Evolutionary conservation across 1,140 invertebrate species (phyloP), one percentile per base, ranked within the genome.

Genomic region (Micrasema longulum): DNA sequence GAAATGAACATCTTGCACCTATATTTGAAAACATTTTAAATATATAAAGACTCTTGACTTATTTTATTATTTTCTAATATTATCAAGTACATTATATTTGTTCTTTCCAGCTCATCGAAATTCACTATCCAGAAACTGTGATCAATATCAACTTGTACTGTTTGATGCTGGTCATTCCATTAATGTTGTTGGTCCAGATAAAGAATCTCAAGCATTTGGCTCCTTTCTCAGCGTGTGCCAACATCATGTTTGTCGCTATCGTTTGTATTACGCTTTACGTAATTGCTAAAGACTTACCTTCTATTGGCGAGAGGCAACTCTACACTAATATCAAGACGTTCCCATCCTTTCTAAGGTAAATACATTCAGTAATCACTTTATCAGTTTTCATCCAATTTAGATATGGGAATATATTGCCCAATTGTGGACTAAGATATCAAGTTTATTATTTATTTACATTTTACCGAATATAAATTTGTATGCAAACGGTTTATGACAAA

Each of bases 211-310:
- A 91, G 75, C 90, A 88, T 74, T 78, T 94, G 67, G 91, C 93
- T 11, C 92, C 92, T 1, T 91, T 93, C 78, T 94, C 92, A 0
- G 85, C 89, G 4, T 80, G 91, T 38, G 92, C 92, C 6, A 93
- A 93, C 53, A 68, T 88, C 1, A 87, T 89, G 36, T 88, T 94
- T 76, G 83, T 92, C 4, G 76, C 88, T 2, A 90, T 90, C 6
- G 91, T 93, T 66, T 80, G 79, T 0, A 90, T 93, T n/a, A 92
- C 90, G 1, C 80, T 92, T 4, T 93, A 92, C 76, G 93, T 91
- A 77, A 88, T 92, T 74, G 91, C 92, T 77, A 81, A 75, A 5
- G 87, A 87, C 20, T 80, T 89, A 16, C 78, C 87, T 6, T 77
- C 83, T 1, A 76, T 87, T 2, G 77, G 82, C 2, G 81, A 85